Evolutionary conservation across 2,888 invertebrate genomes (phyloP).

Genomic region (Cheilosia grossa): DNA sequence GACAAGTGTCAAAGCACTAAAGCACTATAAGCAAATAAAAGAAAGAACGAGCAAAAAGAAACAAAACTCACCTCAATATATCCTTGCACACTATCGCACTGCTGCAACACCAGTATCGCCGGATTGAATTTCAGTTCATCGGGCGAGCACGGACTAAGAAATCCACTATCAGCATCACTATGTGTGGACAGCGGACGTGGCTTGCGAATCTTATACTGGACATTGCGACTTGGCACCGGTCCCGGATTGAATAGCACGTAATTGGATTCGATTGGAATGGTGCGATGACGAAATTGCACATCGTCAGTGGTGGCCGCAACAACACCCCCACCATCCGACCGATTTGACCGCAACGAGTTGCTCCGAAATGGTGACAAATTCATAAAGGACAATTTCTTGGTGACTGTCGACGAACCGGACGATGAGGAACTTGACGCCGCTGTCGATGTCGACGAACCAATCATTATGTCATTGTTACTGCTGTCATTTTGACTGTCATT

Average conservation of each 20-base stretch:
- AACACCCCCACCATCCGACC: conserved; percentile 70
- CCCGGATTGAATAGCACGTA: conserved; percentile 83
- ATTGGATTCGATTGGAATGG: conserved; percentile 82
- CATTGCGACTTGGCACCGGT: conserved; percentile 82
- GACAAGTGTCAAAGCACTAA: conserved; percentile 24
- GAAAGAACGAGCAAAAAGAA: neutral
- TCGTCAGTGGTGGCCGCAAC: conserved; percentile 55
- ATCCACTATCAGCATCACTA: conserved; percentile 87
- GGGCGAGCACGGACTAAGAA: conserved; percentile 86
- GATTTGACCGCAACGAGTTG: conserved; percentile 75
- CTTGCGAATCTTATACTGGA: conserved; percentile 82
- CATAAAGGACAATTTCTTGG: conserved; percentile 81
- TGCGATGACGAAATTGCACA: conserved; percentile 80
- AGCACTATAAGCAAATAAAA: neutral
- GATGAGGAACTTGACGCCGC: conserved; percentile 75
- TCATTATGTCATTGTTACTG: conserved; percentile 79
- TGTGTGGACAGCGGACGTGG: conserved; percentile 82
- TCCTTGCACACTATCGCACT: conserved; percentile 83
- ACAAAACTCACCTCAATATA: conserved; percentile 82
- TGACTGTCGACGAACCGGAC: conserved; percentile 77
- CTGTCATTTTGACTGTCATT: conserved; percentile 78
- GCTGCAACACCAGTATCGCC: conserved; percentile 81
- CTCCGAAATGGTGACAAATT: conserved; percentile 81
- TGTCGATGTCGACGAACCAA: conserved; percentile 77
- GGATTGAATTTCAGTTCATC: conserved; percentile 83